phyloP scores from a whole-genome alignment of 2,113 vertebrate species.

The Loxodonta africana region DNA sequence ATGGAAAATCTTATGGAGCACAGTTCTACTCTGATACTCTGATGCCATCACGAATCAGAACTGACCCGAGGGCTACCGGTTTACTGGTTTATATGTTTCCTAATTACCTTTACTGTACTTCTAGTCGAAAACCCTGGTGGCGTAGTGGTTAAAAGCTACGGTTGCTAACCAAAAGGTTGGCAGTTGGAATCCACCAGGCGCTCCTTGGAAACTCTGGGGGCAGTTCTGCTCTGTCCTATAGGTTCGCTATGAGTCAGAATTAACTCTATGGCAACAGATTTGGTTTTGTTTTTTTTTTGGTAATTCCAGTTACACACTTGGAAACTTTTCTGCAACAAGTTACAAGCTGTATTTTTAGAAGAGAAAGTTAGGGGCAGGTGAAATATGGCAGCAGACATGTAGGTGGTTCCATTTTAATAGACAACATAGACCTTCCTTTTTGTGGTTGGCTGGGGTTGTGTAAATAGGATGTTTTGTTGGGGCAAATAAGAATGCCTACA shows the following conservation, averaged over 20 bases:
- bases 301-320: accelerated
- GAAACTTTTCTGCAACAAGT: no score
- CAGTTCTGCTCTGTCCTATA: no score
- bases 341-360: not conserved
- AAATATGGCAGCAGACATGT: accelerated
- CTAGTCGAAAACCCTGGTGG: no score
- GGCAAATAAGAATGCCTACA: accelerated
- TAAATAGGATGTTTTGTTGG: accelerated
- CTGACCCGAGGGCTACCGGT: not conserved
- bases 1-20: not conserved
- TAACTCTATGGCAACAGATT: no score
- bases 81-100: accelerated
- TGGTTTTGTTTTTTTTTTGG: no score
- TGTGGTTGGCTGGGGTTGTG: no score
- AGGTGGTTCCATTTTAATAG: not conserved
- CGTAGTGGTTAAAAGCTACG: no score
- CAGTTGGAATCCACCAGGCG: no score
- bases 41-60: not conserved
- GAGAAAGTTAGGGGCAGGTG: not conserved
- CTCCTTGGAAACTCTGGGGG: no score
- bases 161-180: no score
- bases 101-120: accelerated
- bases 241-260: no score
- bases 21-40: not conserved
- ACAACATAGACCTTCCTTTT: accelerated